Evolutionary conservation across 2,113 vertebrate genomes (phyloP).

Genomic region (Oreocharis arfaki): DNA sequence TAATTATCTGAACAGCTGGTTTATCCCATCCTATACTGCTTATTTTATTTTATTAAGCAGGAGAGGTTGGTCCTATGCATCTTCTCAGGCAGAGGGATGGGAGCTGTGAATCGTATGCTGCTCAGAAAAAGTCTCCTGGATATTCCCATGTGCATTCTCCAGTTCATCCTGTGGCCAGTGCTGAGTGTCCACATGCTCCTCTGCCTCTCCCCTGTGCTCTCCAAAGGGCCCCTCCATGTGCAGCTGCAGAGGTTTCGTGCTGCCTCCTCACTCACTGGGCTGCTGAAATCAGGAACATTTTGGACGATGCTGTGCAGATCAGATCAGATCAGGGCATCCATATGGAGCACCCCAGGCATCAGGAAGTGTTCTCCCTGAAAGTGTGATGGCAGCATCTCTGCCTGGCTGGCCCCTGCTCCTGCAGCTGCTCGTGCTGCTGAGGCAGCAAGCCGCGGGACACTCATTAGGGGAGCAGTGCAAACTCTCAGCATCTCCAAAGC

Average conservation of each 20-base stretch:
- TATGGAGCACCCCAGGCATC: neutral
- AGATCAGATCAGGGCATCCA: neutral
- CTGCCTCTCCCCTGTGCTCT: neutral
- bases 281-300: neutral
- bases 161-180: neutral
- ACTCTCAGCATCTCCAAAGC: neutral
- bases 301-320: fast-evolving
- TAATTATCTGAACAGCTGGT: neutral
- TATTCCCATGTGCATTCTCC: fast-evolving
- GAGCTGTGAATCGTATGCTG: neutral
- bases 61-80: neutral
- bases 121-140: neutral
- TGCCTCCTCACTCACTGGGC: neutral
- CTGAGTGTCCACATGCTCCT: neutral
- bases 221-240: neutral
- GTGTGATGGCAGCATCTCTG: neutral
- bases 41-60: neutral
- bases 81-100: neutral
- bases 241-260: neutral
- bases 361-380: neutral
- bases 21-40: neutral
- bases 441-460: fast-evolving
- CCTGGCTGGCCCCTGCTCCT: neutral
- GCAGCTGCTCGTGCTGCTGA: neutral
- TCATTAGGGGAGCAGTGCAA: neutral